phyloP scores from a whole-genome alignment of 1,140 invertebrate genomes.

The Drosophila arawakana region DNA sequence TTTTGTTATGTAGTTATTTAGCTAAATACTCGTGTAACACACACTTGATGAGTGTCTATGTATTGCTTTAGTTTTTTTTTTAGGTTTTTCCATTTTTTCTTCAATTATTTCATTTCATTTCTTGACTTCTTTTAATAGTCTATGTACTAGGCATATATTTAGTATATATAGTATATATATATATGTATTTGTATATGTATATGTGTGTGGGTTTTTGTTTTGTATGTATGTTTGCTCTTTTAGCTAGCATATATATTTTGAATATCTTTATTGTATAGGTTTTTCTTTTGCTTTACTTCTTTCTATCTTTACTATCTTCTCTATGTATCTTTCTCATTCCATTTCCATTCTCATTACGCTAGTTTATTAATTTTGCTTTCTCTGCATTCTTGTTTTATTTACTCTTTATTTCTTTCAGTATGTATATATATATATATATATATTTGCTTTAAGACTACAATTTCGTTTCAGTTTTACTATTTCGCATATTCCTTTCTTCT shows the following conservation, averaged over 20 bases:
- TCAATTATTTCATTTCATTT: constrained; percentile 35
- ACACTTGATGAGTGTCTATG: constrained; percentile 79
- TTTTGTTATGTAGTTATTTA: constrained; percentile 52
- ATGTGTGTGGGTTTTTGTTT: constrained; percentile 36
- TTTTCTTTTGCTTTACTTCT: constrained; percentile 24
- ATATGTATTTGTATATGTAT: constrained; percentile 53
- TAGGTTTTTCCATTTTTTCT: constrained; percentile 19
- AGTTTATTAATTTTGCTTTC: constrained; percentile 19
- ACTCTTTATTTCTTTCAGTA: background rate
- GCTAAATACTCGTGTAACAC: constrained; percentile 78
- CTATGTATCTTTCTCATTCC: too few relatives aligned
- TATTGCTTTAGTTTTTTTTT: constrained; percentile 78
- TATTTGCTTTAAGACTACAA: constrained; percentile 68
- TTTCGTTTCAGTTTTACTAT: constrained; percentile 70
- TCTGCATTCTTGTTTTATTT: constrained; percentile 2
- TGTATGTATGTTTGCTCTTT: constrained; percentile 53
- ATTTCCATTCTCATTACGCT: background rate
- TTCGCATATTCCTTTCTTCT: constrained; percentile 7
- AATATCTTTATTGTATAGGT: constrained; percentile 78
- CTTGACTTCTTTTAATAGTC: constrained; percentile 54
- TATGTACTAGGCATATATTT: constrained; percentile 48
- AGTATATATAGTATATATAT: constrained; percentile 41
- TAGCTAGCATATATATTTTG: constrained; percentile 73
- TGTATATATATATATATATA: background rate
- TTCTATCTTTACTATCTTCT: background rate